Conservation (phyloP, 2,113 vertebrate genomes). For the Planiliza haematocheilus region DNA sequence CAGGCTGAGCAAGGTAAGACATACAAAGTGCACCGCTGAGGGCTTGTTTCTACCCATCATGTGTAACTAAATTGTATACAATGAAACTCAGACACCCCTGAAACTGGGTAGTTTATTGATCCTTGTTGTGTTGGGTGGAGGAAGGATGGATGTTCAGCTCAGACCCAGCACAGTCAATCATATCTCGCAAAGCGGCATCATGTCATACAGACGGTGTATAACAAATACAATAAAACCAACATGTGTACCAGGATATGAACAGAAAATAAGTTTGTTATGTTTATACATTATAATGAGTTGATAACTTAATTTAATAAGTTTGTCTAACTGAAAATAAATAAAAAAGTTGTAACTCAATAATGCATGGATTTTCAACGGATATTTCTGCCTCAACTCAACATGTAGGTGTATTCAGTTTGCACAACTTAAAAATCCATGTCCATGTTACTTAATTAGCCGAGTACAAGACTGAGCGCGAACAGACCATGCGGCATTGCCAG, state of each 20-base stretch:
- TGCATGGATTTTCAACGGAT: too few relatives aligned
- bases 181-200: not conserved
- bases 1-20: not conserved
- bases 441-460: too few relatives aligned
- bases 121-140: not conserved
- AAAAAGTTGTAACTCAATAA: too few relatives aligned
- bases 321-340: too few relatives aligned
- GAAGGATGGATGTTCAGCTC: not conserved
- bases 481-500: too few relatives aligned
- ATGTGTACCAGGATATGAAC: not conserved
- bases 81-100: constrained; percentile 1
- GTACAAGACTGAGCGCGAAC: too few relatives aligned
- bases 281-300: too few relatives aligned
- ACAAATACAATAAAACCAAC: not conserved
- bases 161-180: not conserved
- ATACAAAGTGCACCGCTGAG: constrained; percentile 1
- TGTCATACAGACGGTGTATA: not conserved
- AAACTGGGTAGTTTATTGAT: not conserved
- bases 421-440: too few relatives aligned
- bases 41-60: constrained; percentile 7
- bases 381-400: too few relatives aligned
- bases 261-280: too few relatives aligned
- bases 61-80: not conserved
- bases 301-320: too few relatives aligned
- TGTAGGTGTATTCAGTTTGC: too few relatives aligned